Evolutionary conservation across 1,140 invertebrate species (phyloP).

Genomic region (Panonychus citri): DNA sequence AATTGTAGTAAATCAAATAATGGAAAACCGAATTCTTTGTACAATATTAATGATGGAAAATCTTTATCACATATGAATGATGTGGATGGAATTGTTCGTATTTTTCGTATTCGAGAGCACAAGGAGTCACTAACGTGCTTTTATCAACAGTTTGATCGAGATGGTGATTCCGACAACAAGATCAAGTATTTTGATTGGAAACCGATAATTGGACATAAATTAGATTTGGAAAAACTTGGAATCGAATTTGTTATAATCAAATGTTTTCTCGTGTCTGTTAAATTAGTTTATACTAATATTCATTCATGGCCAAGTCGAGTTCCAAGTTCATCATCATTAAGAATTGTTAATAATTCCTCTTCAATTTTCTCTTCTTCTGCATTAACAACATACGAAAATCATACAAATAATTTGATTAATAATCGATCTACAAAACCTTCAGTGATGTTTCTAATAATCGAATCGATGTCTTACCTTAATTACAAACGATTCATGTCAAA

Average conservation of each 20-base stretch:
- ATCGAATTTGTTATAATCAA: neutral
- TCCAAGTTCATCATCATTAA: too few relatives aligned
- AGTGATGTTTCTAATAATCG: conserved; percentile 7
- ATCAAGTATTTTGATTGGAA: neutral
- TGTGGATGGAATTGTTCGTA: neutral
- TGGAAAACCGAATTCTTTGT: too few relatives aligned
- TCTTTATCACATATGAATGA: neutral
- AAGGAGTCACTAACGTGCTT: neutral
- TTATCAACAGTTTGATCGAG: neutral
- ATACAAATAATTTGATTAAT: neutral
- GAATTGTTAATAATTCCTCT: too few relatives aligned
- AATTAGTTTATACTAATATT: neutral
- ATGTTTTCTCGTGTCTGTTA: neutral
- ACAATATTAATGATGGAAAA: neutral
- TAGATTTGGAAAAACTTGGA: neutral
- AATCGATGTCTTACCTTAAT: conserved; percentile 7
- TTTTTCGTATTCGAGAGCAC: neutral
- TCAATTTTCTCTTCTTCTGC: neutral
- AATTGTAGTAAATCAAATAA: neutral
- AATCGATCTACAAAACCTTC: neutral
- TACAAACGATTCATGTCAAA: conserved; percentile 4
- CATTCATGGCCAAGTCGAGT: neutral
- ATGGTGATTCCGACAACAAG: neutral
- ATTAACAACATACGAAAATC: neutral
- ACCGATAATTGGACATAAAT: neutral